Conservation (phyloP, 1,140 invertebrate species). For the Augochlora pura region DNA sequence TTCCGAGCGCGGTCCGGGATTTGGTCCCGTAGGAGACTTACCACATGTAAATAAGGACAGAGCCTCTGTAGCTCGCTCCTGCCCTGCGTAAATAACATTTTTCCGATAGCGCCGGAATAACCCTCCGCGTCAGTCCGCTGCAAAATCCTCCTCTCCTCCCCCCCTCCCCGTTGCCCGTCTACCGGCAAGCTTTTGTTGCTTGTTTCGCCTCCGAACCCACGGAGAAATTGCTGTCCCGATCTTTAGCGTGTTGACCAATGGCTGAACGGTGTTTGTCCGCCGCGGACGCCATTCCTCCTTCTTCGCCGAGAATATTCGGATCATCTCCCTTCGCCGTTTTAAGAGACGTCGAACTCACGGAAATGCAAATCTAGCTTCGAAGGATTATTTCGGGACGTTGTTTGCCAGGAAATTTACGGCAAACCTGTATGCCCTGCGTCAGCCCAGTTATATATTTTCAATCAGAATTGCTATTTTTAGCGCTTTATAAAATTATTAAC, state of each 20-base stretch:
- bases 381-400: no score
- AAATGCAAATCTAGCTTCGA: no score
- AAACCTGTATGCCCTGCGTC: no score
- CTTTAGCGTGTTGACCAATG: background rate
- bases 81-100: slow-evolving; percentile 80
- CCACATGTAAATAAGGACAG: slow-evolving; percentile 81
- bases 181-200: slow-evolving; percentile 33
- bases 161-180: slow-evolving; percentile 7
- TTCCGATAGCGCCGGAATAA: slow-evolving; percentile 76
- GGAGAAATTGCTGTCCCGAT: background rate
- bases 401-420: no score
- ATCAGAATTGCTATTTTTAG: no score
- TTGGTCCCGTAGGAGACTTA: slow-evolving; percentile 81
- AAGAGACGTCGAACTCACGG: no score
- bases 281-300: background rate
- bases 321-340: no score
- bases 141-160: no score
- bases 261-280: background rate
- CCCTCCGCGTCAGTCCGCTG: slow-evolving; percentile 58
- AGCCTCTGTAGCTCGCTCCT: slow-evolving; percentile 68
- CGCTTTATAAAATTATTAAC: no score
- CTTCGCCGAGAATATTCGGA: background rate
- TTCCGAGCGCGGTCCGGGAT: slow-evolving; percentile 78
- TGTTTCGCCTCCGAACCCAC: slow-evolving; percentile 6
- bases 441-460: no score